These are phyloP conservation scores for Cylas formicarius DNA, from an alignment of 1,140 invertebrate genomes.

Conservation along the genomic window DNA sequence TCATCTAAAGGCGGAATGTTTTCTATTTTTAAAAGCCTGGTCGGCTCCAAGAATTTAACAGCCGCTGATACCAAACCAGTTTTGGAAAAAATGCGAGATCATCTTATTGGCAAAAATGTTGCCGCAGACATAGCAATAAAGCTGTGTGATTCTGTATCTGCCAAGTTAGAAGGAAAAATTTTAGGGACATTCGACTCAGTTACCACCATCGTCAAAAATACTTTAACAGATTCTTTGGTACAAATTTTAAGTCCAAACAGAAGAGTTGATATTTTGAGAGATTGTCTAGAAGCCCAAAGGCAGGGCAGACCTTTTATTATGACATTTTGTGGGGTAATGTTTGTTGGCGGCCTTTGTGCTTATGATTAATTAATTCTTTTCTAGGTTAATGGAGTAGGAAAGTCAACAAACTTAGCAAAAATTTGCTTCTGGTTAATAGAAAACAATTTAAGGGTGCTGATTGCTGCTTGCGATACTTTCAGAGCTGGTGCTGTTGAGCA, in stretches of 20 bases:
- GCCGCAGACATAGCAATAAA: constrained; percentile 92
- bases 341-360: not conserved
- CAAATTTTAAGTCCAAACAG: constrained; percentile 91
- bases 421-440: constrained; percentile 99
- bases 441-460: constrained; percentile 92
- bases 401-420: constrained; percentile 99
- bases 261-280: constrained; percentile 93
- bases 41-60: constrained; percentile 56
- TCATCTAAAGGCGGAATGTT: constrained; percentile 55
- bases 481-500: constrained; percentile 98
- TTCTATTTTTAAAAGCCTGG: constrained; percentile 78
- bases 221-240: constrained; percentile 76
- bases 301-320: constrained; percentile 85
- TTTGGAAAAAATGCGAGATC: constrained; percentile 93
- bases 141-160: constrained; percentile 89
- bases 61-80: constrained; percentile 72
- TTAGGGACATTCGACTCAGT: constrained; percentile 88
- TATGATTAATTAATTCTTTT: constrained; percentile 14
- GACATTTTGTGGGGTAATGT: constrained; percentile 92
- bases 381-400: constrained; percentile 91
- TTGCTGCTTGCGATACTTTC: constrained; percentile 99
- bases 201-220: constrained; percentile 71
- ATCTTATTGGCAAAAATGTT: constrained; percentile 96
- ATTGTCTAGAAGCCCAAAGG: constrained; percentile 84
- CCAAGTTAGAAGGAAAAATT: constrained; percentile 90